Evolutionary conservation across 2,113 vertebrate genomes (phyloP).

Genomic region (Porphyrio hochstetteri): DNA sequence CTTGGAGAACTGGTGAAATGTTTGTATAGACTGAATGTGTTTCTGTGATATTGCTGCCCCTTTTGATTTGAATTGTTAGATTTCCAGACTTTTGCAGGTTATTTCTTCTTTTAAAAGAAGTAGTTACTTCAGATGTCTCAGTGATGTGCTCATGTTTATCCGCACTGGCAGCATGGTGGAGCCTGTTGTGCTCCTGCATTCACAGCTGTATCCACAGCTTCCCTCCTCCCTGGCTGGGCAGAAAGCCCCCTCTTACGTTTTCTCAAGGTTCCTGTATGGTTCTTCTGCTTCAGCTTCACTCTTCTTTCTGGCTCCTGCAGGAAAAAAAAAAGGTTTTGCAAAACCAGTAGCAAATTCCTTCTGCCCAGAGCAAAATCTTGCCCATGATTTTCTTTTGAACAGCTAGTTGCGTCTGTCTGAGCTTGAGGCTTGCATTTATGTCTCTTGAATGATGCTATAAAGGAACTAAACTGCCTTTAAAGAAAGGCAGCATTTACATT

Average conservation of each 20-base stretch:
- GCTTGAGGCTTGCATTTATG: slow-evolving; percentile 24
- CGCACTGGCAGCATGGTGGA: not conserved
- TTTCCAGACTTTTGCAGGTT: not conserved
- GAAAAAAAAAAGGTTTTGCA: not conserved
- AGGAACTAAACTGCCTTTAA: slow-evolving; percentile 48
- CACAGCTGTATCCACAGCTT: accelerated
- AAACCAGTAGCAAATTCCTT: not conserved
- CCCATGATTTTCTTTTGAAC: not conserved
- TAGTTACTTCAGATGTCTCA: not conserved
- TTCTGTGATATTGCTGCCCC: not conserved
- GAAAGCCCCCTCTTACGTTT: not conserved
- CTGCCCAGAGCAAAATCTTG: not conserved
- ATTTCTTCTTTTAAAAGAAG: not conserved
- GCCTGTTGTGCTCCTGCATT: not conserved
- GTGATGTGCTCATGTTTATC: not conserved
- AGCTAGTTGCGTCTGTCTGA: not conserved
- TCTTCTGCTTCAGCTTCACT: not conserved
- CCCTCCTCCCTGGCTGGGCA: not conserved
- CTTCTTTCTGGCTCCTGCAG: not conserved
- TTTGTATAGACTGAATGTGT: not conserved
- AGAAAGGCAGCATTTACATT: slow-evolving; percentile 25
- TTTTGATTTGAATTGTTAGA: not conserved
- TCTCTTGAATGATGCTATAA: slow-evolving; percentile 19
- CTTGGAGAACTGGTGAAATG: not conserved
- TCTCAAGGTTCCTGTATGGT: not conserved